Conservation (phyloP, 1,140 invertebrate genomes). For the Caenorhabditis brenneri region DNA sequence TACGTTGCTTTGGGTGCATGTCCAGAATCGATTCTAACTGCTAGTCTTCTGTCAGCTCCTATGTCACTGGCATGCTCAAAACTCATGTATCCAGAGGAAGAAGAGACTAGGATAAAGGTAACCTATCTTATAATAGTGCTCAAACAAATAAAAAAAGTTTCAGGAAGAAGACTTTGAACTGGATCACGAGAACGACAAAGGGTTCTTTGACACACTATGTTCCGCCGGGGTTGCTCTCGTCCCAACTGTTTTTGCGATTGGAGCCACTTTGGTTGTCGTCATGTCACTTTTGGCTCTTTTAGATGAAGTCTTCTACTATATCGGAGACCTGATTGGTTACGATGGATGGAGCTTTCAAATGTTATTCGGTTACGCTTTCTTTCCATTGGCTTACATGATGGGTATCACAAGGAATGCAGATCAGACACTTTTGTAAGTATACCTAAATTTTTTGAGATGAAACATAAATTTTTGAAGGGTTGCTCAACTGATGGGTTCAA, state of each 20-base stretch:
- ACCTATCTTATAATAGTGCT: not conserved
- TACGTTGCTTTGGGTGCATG: constrained; percentile 89
- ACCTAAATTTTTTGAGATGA: too few relatives aligned
- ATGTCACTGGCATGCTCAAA: constrained; percentile 68
- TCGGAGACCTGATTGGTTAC: constrained; percentile 79
- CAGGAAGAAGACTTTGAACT: constrained; percentile 36
- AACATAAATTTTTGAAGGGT: too few relatives aligned
- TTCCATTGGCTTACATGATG: constrained; percentile 82
- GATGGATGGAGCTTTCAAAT: constrained; percentile 60
- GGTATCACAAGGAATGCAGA: constrained; percentile 82
- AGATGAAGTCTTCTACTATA: constrained; percentile 82
- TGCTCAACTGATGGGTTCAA: constrained; percentile 83
- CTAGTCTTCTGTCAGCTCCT: constrained; percentile 60
- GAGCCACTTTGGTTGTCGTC: constrained; percentile 91
- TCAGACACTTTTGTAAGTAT: constrained; percentile 41
- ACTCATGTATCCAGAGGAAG: constrained; percentile 75
- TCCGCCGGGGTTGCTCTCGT: constrained; percentile 84
- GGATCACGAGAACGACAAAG: constrained; percentile 20
- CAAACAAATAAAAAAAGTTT: constrained; percentile 44
- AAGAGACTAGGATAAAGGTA: constrained; percentile 72
- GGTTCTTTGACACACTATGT: constrained; percentile 69
- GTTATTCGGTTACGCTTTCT: constrained; percentile 81
- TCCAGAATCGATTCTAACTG: constrained; percentile 71
- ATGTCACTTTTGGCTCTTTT: constrained; percentile 84
- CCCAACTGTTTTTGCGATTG: constrained; percentile 82